phyloP scores from a whole-genome alignment of 1,140 invertebrate species.

The Phocides pigmalion region DNA sequence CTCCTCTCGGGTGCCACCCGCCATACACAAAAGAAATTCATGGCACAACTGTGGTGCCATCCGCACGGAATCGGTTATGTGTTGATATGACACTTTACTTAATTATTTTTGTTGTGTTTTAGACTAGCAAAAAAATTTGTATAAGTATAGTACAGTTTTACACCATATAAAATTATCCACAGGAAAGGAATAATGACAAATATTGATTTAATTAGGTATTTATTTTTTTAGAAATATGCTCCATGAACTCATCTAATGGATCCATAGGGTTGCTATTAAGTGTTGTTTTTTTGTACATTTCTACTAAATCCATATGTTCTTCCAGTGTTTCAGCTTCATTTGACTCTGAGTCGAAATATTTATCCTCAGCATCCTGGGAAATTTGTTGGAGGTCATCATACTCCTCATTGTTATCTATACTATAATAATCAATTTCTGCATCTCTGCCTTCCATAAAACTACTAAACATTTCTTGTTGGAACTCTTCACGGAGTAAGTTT shows the following conservation, averaged over 20 bases:
- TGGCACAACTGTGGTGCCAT: too few species aligned
- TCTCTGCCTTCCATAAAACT: conserved; percentile 94
- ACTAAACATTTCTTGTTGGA: conserved; percentile 94
- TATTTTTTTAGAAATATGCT: conserved; percentile 80
- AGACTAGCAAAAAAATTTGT: too few species aligned
- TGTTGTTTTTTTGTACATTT: conserved; percentile 62
- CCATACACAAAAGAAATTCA: too few species aligned
- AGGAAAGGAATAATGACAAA: neutral
- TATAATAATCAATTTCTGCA: conserved; percentile 91
- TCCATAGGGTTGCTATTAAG: conserved; percentile 79
- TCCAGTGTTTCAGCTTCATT: conserved; percentile 82
- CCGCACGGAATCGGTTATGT: too few species aligned
- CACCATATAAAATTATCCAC: too few species aligned
- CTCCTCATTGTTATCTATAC: conserved; percentile 90
- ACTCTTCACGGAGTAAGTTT: conserved; percentile 91
- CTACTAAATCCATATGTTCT: conserved; percentile 75
- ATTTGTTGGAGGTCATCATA: conserved; percentile 90
- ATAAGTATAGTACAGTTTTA: too few species aligned
- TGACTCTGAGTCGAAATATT: conserved; percentile 93
- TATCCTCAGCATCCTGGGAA: conserved; percentile 92
- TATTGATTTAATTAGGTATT: neutral
- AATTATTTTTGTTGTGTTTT: too few species aligned
- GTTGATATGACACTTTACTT: too few species aligned
- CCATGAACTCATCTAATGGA: conserved; percentile 90
- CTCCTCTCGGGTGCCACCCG: too few species aligned